Conservation (phyloP, 2,888 invertebrate genomes). For the Actias luna region DNA sequence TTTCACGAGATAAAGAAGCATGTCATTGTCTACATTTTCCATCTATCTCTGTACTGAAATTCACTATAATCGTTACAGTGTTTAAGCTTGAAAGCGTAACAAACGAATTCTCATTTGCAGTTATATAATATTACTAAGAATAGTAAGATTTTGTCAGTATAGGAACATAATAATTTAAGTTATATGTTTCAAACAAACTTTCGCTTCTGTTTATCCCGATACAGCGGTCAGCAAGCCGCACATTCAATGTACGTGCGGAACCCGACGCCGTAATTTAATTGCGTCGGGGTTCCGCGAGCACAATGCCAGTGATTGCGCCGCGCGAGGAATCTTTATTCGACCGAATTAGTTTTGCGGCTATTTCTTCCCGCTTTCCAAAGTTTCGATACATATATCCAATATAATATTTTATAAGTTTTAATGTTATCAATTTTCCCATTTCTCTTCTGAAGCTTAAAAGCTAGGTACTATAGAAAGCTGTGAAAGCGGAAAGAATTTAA, state of each 20-base stretch:
- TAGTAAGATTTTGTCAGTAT: too few species aligned
- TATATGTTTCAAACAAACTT: neutral
- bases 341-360: slow-evolving; percentile 23
- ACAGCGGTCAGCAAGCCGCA: slow-evolving; percentile 23
- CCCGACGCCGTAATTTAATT: slow-evolving; percentile 43
- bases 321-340: slow-evolving; percentile 53
- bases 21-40: too few species aligned
- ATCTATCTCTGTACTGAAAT: too few species aligned
- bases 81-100: too few species aligned
- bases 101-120: too few species aligned
- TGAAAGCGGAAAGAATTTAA: too few species aligned
- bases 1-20: too few species aligned
- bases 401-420: neutral
- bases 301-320: slow-evolving; percentile 69
- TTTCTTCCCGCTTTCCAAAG: slow-evolving; percentile 13
- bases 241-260: slow-evolving; percentile 39
- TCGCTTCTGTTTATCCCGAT: neutral
- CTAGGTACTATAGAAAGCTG: too few species aligned
- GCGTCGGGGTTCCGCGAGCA: slow-evolving; percentile 39
- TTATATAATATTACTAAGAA: too few species aligned
- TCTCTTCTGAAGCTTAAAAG: neutral
- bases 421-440: neutral
- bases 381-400: neutral
- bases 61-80: too few species aligned
- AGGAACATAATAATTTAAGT: too few species aligned